Base-by-base conservation (phyloP, 2,888 invertebrate genomes). In the Exephanes ischioxanthus region DNA sequence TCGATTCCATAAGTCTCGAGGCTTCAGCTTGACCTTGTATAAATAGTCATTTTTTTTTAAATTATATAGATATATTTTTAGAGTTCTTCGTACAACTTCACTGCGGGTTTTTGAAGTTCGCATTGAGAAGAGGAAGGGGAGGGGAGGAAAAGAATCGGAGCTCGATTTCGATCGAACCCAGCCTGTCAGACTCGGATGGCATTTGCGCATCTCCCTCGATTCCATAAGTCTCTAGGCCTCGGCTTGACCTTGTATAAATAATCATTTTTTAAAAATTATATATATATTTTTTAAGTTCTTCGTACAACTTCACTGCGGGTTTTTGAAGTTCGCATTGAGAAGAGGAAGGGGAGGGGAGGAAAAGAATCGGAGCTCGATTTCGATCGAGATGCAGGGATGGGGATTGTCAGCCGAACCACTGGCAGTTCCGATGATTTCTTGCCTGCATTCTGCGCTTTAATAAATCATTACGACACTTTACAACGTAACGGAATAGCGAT, bases 391-490 rank as follows among this genome's bases (percentile, higher is more conserved):
- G 45, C 45, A 1, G 45, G 3, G 45, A 45, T 3, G 26, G 30
- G 30, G 45, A 16, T 16, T 30, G 30, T 33, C 16, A n/a, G 30
- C 30, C 45, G 71, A 75, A 79, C 68, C 79, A 55, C 68, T n/a
- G 53, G 30, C 73, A 48, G 41, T 45, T 58, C 55, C 53, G 53
- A 61, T 75, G 70, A 83, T 83, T 83, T 55, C 53, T 81, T 79
- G 78, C 83, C 61, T 48, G 45, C 33, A 30, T 48, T 19, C 63
- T 71, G 75, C 63, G 55, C 58, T 72, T 72, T 84, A 84, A 90
- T 90, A 89, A 89, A 90, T 90, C 87, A 86, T 85, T 82, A 84
- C 82, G 81, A 84, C 81, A 80, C 83, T 85, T 86, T 84, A 87
- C 80, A 87, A 85, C 86, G 83, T 84, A 87, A 86, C 88, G 85